A percentile compares a stretch with the other conserved stretches of the same genome.
phyloP scores from a whole-genome alignment of 2,888 invertebrate genomes.

The Andrena haemorrhoa region DNA sequence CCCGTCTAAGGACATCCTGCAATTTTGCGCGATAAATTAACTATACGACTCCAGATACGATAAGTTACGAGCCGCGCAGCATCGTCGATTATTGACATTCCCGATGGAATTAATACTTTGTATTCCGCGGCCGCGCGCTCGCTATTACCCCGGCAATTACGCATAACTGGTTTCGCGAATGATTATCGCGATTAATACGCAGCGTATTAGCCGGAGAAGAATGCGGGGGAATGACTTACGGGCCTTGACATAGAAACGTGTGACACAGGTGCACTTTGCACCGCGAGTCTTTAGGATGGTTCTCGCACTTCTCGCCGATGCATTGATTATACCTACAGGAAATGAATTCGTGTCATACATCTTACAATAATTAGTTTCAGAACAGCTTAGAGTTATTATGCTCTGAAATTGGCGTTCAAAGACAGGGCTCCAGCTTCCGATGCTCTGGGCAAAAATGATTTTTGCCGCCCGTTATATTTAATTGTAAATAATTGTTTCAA shows the following conservation, averaged over 20 bases:
- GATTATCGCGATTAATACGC: slow-evolving; percentile 23
- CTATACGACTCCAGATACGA: slow-evolving; percentile 4
- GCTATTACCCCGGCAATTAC: slow-evolving; percentile 24
- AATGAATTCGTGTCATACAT: not conserved
- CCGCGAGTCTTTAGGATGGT: too few species aligned
- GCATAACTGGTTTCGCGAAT: slow-evolving; percentile 36
- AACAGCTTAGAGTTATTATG: too few species aligned
- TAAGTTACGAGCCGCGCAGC: slow-evolving; percentile 20
- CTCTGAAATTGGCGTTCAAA: too few species aligned
- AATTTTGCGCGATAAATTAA: slow-evolving; percentile 50
- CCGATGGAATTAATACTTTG: slow-evolving; percentile 41
- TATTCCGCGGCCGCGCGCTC: slow-evolving; percentile 13
- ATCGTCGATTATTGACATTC: slow-evolving; percentile 39
- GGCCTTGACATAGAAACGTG: slow-evolving; percentile 40
- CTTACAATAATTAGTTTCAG: too few species aligned
- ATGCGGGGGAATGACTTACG: not conserved
- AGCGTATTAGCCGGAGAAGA: not conserved
- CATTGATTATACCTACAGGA: not conserved
- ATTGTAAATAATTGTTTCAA: too few species aligned
- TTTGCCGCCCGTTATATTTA: too few species aligned
- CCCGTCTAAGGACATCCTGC: slow-evolving; percentile 30
- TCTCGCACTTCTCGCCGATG: too few species aligned
- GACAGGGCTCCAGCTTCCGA: too few species aligned
- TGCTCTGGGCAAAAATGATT: too few species aligned
- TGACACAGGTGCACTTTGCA: not conserved